Conservation (phyloP, 2,888 invertebrate species). For the Cynaeus angustus region DNA sequence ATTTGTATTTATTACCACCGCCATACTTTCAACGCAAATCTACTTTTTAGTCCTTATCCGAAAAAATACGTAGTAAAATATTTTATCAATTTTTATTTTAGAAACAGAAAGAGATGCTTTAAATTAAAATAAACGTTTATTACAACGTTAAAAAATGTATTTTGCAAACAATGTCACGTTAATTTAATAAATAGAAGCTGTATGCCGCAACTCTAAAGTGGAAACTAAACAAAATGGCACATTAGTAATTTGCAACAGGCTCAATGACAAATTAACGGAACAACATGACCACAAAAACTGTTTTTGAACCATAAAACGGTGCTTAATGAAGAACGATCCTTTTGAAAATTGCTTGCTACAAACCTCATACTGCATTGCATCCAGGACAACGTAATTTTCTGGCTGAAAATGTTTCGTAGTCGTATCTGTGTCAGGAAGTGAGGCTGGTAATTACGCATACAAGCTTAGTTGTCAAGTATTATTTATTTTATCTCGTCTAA, state of each 20-base stretch:
- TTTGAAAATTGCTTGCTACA: neutral
- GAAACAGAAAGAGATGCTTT: too few species aligned
- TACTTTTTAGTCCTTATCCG: too few species aligned
- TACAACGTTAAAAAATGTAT: too few species aligned
- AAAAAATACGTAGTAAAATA: too few species aligned
- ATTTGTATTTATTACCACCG: too few species aligned
- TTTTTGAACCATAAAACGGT: neutral
- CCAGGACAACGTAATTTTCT: neutral
- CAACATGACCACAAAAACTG: slow-evolving; percentile 4
- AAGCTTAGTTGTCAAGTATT: slow-evolving; percentile 9
- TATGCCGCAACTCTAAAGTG: too few species aligned
- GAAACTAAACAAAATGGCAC: too few species aligned
- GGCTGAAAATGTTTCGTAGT: neutral
- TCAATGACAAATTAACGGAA: neutral
- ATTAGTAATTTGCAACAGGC: neutral
- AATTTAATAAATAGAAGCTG: too few species aligned
- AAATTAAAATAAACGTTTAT: too few species aligned
- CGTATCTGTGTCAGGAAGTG: neutral
- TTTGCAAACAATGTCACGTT: too few species aligned
- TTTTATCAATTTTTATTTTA: too few species aligned
- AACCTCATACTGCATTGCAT: neutral
- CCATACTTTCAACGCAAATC: too few species aligned
- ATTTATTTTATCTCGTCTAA: slow-evolving; percentile 13
- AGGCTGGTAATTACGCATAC: neutral
- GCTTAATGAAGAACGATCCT: neutral